A percentile compares a stretch with the other conserved stretches of the same genome.
Evolutionary conservation across 2,888 invertebrate genomes (phyloP).

Genomic region (Amphipyra berbera): DNA sequence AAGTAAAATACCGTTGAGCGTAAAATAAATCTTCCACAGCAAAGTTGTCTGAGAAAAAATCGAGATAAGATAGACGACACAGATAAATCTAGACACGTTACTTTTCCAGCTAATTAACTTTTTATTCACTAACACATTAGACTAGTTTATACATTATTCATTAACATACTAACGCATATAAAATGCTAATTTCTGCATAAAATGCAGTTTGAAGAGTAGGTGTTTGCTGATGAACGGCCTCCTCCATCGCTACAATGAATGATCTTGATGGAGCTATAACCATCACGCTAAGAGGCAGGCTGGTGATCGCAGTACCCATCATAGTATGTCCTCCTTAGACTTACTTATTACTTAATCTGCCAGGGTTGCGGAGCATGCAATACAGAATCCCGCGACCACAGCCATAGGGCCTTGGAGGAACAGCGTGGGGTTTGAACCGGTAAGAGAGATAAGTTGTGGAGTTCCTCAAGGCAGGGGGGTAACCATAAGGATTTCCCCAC

Average conservation of each 20-base stretch:
- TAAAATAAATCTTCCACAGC: slow-evolving; percentile 9
- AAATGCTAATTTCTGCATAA: slow-evolving; percentile 41
- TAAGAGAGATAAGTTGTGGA: too few relatives aligned
- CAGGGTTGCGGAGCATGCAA: too few relatives aligned
- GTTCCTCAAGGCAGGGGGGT: too few relatives aligned
- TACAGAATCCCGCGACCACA: too few relatives aligned
- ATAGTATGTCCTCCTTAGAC: too few relatives aligned
- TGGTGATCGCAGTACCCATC: too few relatives aligned
- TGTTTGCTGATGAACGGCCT: slow-evolving; percentile 5
- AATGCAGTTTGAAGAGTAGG: slow-evolving; percentile 7
- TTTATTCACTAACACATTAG: slow-evolving; percentile 46
- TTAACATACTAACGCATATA: slow-evolving; percentile 44
- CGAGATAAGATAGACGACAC: slow-evolving; percentile 39
- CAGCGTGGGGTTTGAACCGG: too few relatives aligned
- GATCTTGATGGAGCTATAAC: not conserved
- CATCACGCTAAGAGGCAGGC: too few relatives aligned
- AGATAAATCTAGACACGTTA: slow-evolving; percentile 44
- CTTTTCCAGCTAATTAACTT: slow-evolving; percentile 50
- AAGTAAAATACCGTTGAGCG: slow-evolving; percentile 14
- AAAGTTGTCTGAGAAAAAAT: slow-evolving; percentile 20
- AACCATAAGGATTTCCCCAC: too few relatives aligned
- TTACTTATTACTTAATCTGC: too few relatives aligned
- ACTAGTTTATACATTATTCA: slow-evolving; percentile 48
- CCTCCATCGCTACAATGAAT: not conserved
- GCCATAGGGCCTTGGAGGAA: too few relatives aligned